These are phyloP conservation scores for Cantharis lateralis DNA, from an alignment of 2,888 invertebrate species.

Conservation along the genomic window DNA sequence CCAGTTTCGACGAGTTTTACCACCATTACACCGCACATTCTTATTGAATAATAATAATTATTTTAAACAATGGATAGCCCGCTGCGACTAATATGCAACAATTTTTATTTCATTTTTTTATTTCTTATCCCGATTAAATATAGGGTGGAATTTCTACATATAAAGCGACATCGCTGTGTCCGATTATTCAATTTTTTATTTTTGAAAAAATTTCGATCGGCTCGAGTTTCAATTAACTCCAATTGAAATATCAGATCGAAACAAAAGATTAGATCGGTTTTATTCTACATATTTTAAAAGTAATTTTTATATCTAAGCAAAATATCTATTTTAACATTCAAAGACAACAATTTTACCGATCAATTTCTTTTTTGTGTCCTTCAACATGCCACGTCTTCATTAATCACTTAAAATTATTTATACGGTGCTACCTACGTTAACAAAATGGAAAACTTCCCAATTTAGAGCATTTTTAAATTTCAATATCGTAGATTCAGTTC, in stretches of 20 bases:
- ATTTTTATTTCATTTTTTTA: slow-evolving; percentile 27
- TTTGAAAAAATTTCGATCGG: not conserved
- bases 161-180: slow-evolving; percentile 41
- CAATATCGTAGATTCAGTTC: not conserved
- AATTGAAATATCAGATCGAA: not conserved
- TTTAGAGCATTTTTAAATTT: not conserved
- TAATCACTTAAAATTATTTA: slow-evolving; percentile 24
- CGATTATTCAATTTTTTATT: not conserved
- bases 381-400: slow-evolving; percentile 41
- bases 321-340: slow-evolving; percentile 38
- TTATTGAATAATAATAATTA: slow-evolving; percentile 53
- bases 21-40: slow-evolving; percentile 39
- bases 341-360: slow-evolving; percentile 41
- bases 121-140: slow-evolving; percentile 38
- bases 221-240: not conserved
- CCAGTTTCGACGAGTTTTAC: slow-evolving; percentile 13
- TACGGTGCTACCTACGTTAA: not conserved
- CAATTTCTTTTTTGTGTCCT: slow-evolving; percentile 40
- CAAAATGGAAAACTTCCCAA: not conserved
- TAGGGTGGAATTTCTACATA: slow-evolving; percentile 42
- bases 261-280: not conserved
- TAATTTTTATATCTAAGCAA: slow-evolving; percentile 26
- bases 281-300: not conserved
- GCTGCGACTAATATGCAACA: slow-evolving; percentile 48
- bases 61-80: slow-evolving; percentile 56